phyloP scores from a whole-genome alignment of 1,140 invertebrate genomes.

The Pseudomyrmex flavicornis region DNA sequence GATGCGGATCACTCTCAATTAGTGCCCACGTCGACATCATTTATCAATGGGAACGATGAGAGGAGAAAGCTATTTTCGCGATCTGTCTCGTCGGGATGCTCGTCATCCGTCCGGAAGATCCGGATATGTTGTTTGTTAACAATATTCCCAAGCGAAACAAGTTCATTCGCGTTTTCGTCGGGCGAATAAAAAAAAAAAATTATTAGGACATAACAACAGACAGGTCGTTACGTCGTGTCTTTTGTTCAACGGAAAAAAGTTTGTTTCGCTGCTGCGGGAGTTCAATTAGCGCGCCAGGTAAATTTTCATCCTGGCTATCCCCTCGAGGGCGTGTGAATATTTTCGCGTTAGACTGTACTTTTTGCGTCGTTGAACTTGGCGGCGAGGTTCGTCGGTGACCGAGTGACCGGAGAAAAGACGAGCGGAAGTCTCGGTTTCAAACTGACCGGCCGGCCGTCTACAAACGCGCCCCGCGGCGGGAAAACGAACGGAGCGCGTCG shows the following conservation, averaged over 20 bases:
- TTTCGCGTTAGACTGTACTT: too few species aligned
- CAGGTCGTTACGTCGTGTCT: neutral
- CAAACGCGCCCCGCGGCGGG: neutral
- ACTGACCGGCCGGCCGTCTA: neutral
- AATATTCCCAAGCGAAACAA: neutral
- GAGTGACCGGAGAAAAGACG: constrained; percentile 45
- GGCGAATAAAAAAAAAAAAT: neutral
- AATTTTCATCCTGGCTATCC: too few species aligned
- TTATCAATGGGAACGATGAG: constrained; percentile 47
- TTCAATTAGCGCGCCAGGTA: too few species aligned
- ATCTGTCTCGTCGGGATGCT: constrained; percentile 17
- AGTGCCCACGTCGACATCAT: constrained; percentile 45
- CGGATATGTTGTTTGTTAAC: constrained; percentile 28
- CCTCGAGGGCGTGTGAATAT: too few species aligned
- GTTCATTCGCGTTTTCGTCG: constrained; percentile 24
- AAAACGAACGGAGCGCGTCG: constrained; percentile 16
- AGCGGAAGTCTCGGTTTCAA: constrained; percentile 69
- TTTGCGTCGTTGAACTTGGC: neutral
- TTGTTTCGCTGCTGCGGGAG: too few species aligned
- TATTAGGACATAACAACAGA: constrained; percentile 10
- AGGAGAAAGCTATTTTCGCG: constrained; percentile 43
- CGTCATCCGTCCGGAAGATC: constrained; percentile 40
- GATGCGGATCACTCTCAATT: constrained; percentile 55
- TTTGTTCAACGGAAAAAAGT: too few species aligned
- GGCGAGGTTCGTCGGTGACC: constrained; percentile 37